Evolutionary conservation across 2,113 vertebrate genomes (phyloP).

Genomic region (Crotalus horridus): DNA sequence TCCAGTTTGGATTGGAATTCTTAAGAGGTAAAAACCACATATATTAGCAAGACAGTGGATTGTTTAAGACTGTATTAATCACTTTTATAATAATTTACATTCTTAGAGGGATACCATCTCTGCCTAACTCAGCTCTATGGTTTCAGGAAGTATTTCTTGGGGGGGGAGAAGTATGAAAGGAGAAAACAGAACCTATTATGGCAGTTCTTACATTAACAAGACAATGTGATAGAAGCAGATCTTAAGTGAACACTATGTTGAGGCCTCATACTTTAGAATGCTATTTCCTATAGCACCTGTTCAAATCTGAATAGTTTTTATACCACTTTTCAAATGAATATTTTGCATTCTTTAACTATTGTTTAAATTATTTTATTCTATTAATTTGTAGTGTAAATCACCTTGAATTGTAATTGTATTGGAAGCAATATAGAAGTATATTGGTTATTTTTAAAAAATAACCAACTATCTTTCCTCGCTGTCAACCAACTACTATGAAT

Average conservation of each 20-base stretch:
- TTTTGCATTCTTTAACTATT: neutral
- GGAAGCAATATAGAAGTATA: neutral
- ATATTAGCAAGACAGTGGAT: neutral
- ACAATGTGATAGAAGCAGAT: neutral
- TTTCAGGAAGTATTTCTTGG: neutral
- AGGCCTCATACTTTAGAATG: neutral
- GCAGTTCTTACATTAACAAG: neutral
- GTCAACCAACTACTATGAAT: neutral
- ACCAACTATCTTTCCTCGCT: neutral
- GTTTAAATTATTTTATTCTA: neutral
- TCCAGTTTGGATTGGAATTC: neutral
- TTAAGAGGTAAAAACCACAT: neutral
- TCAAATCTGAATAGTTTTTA: neutral
- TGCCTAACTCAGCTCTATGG: neutral
- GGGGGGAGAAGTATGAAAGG: neutral
- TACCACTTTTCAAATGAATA: neutral
- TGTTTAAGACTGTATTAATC: neutral
- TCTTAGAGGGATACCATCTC: neutral
- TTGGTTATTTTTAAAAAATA: neutral
- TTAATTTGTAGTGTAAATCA: neutral
- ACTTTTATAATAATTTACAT: neutral
- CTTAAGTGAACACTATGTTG: neutral
- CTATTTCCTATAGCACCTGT: neutral
- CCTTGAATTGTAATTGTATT: neutral
- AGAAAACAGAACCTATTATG: neutral